Evolutionary conservation across 2,888 invertebrate genomes (phyloP).

Genomic region (Esperia sulphurella): DNA sequence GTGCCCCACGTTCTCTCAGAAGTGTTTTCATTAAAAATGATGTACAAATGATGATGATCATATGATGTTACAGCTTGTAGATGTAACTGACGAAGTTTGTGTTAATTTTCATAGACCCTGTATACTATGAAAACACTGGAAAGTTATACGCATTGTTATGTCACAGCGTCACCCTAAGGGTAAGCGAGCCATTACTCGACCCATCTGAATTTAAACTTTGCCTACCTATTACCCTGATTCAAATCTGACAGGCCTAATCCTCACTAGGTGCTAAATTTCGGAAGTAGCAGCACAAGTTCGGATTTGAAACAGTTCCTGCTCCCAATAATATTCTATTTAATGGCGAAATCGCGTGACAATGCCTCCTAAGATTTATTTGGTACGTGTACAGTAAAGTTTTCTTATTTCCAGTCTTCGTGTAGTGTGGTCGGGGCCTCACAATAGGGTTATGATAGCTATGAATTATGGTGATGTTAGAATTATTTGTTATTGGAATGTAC

Average conservation of each 20-base stretch:
- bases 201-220: neutral
- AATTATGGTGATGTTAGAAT: neutral
- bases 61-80: too few species aligned
- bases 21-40: too few species aligned
- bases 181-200: too few species aligned
- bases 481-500: too few species aligned
- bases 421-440: neutral
- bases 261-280: conserved; percentile 1
- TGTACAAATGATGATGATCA: too few species aligned
- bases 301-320: neutral
- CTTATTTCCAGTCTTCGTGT: conserved; percentile 4
- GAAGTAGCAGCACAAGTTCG: neutral
- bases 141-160: too few species aligned
- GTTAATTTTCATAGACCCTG: too few species aligned
- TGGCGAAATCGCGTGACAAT: conserved; percentile 9
- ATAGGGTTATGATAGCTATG: neutral
- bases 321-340: conserved; percentile 5
- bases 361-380: conserved; percentile 1
- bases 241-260: neutral
- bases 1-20: too few species aligned
- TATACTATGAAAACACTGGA: too few species aligned
- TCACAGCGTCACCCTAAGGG: too few species aligned
- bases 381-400: conserved; percentile 4
- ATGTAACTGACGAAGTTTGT: too few species aligned
- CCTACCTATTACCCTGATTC: neutral